phyloP scores from a whole-genome alignment of 2,113 vertebrate genomes.

The Narcine bancroftii region DNA sequence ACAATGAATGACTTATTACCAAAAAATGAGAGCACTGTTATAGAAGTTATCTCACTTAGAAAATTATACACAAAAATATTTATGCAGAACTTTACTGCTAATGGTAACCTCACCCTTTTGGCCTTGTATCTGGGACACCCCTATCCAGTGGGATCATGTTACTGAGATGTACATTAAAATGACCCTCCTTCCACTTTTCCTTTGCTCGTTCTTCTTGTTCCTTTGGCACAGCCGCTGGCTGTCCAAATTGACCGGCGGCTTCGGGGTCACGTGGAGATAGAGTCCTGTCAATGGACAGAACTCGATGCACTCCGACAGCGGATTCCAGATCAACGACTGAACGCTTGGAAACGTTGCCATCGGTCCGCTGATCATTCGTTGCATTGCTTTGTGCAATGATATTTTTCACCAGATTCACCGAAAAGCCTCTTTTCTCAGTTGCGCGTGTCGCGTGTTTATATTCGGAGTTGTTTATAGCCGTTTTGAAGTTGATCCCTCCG shows the following conservation, averaged over 20 bases:
- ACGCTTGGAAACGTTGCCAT: neutral
- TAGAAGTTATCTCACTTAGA: too few relatives aligned
- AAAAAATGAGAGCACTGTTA: too few relatives aligned
- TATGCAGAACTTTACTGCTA: neutral
- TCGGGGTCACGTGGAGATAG: constrained; percentile 61
- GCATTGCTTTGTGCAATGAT: neutral
- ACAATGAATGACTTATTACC: too few relatives aligned
- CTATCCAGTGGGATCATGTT: constrained; percentile 86
- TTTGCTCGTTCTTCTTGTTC: constrained; percentile 65
- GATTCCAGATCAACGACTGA: neutral
- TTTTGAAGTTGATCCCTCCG: neutral
- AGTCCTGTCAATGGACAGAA: constrained; percentile 67
- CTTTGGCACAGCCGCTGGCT: constrained; percentile 53
- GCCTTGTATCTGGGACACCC: constrained; percentile 81
- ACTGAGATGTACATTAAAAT: constrained; percentile 92
- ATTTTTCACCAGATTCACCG: too few relatives aligned
- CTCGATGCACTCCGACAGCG: constrained; percentile 55
- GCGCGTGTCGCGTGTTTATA: neutral
- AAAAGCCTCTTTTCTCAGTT: neutral
- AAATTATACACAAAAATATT: neutral
- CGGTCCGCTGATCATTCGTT: too few relatives aligned
- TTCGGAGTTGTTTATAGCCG: neutral
- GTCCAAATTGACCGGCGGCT: constrained; percentile 82
- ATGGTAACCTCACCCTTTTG: constrained; percentile 66
- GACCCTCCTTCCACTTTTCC: constrained; percentile 81